Evolutionary conservation across 2,113 vertebrate species (phyloP), one percentile per base, ranked within the genome.

Genomic region (Echinops telfairi): DNA sequence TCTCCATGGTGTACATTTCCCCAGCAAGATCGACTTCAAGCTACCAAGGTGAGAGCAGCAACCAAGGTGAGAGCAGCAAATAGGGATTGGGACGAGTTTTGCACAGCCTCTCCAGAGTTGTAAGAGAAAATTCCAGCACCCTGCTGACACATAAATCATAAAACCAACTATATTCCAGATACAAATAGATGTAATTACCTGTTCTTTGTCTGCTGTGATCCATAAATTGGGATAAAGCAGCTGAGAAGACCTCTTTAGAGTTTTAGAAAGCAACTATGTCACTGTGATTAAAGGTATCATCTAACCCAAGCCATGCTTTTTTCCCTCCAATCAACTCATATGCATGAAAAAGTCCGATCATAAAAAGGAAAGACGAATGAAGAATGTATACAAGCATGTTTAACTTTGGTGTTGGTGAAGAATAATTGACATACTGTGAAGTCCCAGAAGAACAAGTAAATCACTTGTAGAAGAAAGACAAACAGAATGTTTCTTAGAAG

Each of bases 71-170:
- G 40, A 43, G n/a, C 12, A 40, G 2, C 9, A 38, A 78, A 57
- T 0, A 7, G 3, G 11, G 57, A 0, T 2, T 40, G 8, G 53
- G 23, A 73, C n/a, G n/a, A 68, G 6, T 16, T 19, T 4, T 33
- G 3, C 10, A 2, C 11, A 43, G 0, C 31, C 9, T 25, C 27
- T 40, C 4, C 33, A 47, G 20, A 15, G 47, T 80, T 33, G 3
- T 60, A 3, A 25, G 36, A 88, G 68, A 20, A 66, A 40, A 19
- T 10, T 76, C 33, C 8, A 27, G 36, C 36, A n/a, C 1, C 78
- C n/a, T 12, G 33, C 1, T n/a, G 36, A 38, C 40, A 68, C 47
- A 3, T 27, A 7, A 77, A 25, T 81, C 53, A 89, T 71, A 33
- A 71, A 71, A 33, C 23, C 27, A 77, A 1, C 17, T 8, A 36